Base-by-base conservation (phyloP, 2,888 invertebrate genomes). In the Exocentrus adspersus region DNA sequence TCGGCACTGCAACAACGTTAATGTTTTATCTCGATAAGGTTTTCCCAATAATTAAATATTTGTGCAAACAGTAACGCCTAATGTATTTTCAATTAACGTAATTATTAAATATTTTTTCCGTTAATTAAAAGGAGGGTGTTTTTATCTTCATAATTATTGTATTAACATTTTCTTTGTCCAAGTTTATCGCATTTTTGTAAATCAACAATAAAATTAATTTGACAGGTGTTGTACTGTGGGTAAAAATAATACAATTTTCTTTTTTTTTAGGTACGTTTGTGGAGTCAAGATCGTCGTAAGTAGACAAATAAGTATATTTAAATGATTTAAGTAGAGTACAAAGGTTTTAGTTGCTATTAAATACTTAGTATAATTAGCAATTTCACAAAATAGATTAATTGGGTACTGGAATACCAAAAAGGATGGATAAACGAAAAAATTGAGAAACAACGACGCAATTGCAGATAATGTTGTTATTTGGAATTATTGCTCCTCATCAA, bases 121-220 rank as follows among this genome's bases (percentile, higher is more conserved):
- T 32, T 57, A 57, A 57, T 57, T 57, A 46, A 57, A 57, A 32
- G 46, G 46, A n/a, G 30, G 43, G 9, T n/a, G 20, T 46, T 53
- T 62, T 62, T 54, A 62, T 56, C 62, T 54, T 54, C 32, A 62
- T n/a, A n/a, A n/a, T 62, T 62, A 56, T 53, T 56, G 42, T 62
- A 56, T 62, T 62, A 46, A 62, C 62, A 56, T 62, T 48, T 54
- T 50, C 48, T 46, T 62, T 56, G 62, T 62, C 48, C 54, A 37
- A 28, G 19, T 48, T 46, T 48, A n/a, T n/a, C n/a, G n/a, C 56
- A 48, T 48, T 46, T 62, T 50, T 50, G 56, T 50, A 43, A 62
- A 50, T 56, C 50, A 56, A 54, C 56, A 62, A 56, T 17, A 43
- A 50, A 50, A 37, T 7, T n/a, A n/a, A n/a, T n/a, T n/a, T n/a